Base-by-base conservation (phyloP, 2,113 vertebrate genomes). In the Eptesicus fuscus region DNA sequence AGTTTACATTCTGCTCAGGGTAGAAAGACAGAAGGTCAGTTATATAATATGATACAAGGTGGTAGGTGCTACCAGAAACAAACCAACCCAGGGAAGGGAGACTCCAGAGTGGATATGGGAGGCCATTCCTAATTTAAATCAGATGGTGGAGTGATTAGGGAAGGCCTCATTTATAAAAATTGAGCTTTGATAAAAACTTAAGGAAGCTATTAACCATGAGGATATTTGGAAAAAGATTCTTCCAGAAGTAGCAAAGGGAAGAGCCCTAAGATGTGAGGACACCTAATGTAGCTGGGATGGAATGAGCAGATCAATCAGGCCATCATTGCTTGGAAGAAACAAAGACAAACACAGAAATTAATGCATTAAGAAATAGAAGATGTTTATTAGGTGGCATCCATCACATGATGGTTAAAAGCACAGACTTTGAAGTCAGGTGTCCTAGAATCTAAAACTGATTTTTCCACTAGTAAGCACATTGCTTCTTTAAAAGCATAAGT, bases 401-500 rank as follows among this genome's bases (percentile, higher is more conserved):
- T 90, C 35, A 82, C 10, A 51, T 77, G 42, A 59, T 77, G 1
- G 17, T 32, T 92, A 78, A 95, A 78, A 91, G 83, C 69, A 61
- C 7, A 80, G 23, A 78, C 35, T 91, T 93, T 91, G 23, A 71
- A 77, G 18, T 80, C 63, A 88, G 56, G 53, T 1, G 1, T 49
- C 63, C 30, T 86, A 37, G 61, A 84, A 14, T 79, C 56, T 70
- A 69, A 88, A 82, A 63, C 49, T 92, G 49, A 73, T 92, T 83
- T 83, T 71, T 77, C 65, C 30, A 53, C 5, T 53, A 47, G 7
- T 88, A 83, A 93, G 65, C 4, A 7, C 71, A 25, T 49, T 90
- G 12, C 44, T 78, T 93, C 87, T 90, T 93, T 7, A 61, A 83
- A 88, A 69, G 10, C 49, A 30, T 73, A 89, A 92, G 77, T 79